Base-by-base conservation (phyloP, 2,888 invertebrate species). In the Trisateles emortualis region DNA sequence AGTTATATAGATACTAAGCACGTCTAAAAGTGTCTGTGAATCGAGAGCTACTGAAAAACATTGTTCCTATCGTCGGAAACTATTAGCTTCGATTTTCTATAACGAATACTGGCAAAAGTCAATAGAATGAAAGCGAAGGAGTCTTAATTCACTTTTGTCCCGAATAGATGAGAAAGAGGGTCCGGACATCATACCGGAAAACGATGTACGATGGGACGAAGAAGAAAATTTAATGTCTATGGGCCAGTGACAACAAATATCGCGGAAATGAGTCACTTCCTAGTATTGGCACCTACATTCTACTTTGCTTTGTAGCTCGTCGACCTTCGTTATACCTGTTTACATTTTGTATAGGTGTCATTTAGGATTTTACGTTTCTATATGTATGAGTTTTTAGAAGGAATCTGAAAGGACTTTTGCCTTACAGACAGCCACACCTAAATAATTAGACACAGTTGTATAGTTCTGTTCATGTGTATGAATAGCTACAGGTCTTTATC, bases 181-280 rank as follows among this genome's bases (percentile, higher is more conserved):
- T 72, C 79, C 85, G 86, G 85, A 81, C 82, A 77, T 83, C 83
- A 84, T 81, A 79, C 72, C 82, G 87, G 84, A 86, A 81, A 81
- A 77, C 64, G 76, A 59, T 59, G 72, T 68, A 77, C 76, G 79
- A 86, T 76, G 78, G 82, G 72, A 71, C 66, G 69, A 62, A 79
- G 78, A 84, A 84, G 83, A 86, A 87, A 88, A 87, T 87, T 83
- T 88, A 87, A 87, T 86, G 85, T 82, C 76, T 79, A 80, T 77
- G 62, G 78, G 78, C 68, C 74, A 78, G 74, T 78, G 82, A 79
- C 87, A 85, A 88, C 88, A 89, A 89, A 87, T 87, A 84, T 61
- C 77, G 83, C 82, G 90, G 89, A 90, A 90, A 90, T 90, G 88
- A 89, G 88, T 87, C 79, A 83, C 88, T 88, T 90, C 90, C 90